Base-by-base conservation (phyloP, 1,140 invertebrate genomes). In the Sycophila sp. region DNA sequence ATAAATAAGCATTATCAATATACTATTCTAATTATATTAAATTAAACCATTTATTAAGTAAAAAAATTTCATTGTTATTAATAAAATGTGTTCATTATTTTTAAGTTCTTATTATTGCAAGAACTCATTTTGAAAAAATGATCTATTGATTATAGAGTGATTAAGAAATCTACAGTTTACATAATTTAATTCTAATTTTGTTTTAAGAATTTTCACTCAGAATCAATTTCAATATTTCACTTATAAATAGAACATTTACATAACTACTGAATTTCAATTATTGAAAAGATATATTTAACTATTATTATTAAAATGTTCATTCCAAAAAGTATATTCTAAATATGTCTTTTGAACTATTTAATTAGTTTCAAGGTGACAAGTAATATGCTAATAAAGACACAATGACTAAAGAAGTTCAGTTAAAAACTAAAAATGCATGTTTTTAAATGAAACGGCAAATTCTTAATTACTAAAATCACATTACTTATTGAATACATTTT, bases 341-440 rank as follows among this genome's bases (percentile, higher is more conserved):
- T 26, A 38, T 6, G 49, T 7, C 4, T 55, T 32, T 3, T 11
- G 49, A 69, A 34, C 6, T 5, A 28, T 4, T 56, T 58, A 36
- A 38, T 53, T 38, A 24, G 15, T 30, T 26, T 47, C 42, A 69
- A 69, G 67, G 67, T 60, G n/a, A 49, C 34, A 26, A 15, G 10
- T 2, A 59, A 30, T 17, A 1, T 36, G 60, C 4, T 30, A 36
- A 13, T 28, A 22, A 38, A 40, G 4, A 17, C 13, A 62, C 32
- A 24, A 64, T 71, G 40, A 65, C 38, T 71, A 30, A 49, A 65
- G 38, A 64, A 49, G 4, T 28, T 47, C 28, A 49, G 55, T 58
- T 49, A 71, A 68, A 66, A 56, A 38, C 8, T 64, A n/a, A 58
- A 60, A 58, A 56, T 19, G 56, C n/a, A 45, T 1, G 5, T 32